Conservation (phyloP, 1,140 invertebrate genomes). For the Rhopalosiphum padi region DNA sequence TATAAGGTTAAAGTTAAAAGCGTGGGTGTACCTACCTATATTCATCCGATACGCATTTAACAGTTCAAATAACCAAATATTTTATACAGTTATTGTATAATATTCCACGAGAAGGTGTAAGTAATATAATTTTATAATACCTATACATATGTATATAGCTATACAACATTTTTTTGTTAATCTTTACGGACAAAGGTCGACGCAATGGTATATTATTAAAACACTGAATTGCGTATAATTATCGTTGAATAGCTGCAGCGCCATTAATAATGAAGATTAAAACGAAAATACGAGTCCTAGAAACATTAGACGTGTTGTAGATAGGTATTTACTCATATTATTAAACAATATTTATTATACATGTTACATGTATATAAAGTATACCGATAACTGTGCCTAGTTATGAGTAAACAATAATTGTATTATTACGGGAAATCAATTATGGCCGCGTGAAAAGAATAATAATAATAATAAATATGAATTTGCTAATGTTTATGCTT, state of each 20-base stretch:
- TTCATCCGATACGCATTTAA: background rate
- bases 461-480: slow-evolving; percentile 37
- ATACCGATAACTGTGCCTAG: background rate
- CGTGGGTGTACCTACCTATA: background rate
- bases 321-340: background rate
- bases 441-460: background rate
- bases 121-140: background rate
- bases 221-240: background rate
- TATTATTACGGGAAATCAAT: slow-evolving; percentile 43
- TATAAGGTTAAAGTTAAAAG: background rate
- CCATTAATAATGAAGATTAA: background rate
- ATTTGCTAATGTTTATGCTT: background rate
- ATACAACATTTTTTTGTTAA: background rate
- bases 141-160: background rate
- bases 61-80: background rate
- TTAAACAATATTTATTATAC: background rate
- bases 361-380: background rate
- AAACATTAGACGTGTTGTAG: background rate
- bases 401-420: slow-evolving; percentile 16
- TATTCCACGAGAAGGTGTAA: background rate
- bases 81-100: background rate
- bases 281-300: background rate
- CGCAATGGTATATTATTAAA: background rate
- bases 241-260: background rate
- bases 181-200: background rate